Base-by-base conservation (phyloP, 2,888 invertebrate genomes). In the Magallana nippona region DNA sequence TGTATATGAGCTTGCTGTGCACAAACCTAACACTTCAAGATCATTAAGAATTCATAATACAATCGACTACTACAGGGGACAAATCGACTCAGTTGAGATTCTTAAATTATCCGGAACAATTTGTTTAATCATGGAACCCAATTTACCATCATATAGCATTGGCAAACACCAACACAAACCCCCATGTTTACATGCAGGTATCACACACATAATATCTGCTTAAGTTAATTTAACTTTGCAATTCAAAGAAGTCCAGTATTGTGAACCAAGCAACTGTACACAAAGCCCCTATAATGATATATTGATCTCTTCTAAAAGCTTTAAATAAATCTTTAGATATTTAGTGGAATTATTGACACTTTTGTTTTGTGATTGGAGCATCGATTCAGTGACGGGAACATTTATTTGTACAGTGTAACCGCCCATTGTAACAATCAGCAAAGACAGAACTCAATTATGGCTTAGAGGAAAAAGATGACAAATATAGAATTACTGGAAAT, bases 271-370 rank as follows among this genome's bases (percentile, higher is more conserved):
- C 13, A 22, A 71, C 22, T 27, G 27, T 15, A 71, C 71, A 71
- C 15, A 71, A 63, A 15, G 15, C 71, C 71, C 71, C 27, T 15
- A 22, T 27, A 27, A 71, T 71, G 15, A 27, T 27, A 71, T 71
- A 71, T 71, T 27, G 71, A 71, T 71, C 71, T 13, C 27, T 71
- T 1, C 15, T 10, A 27, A 71, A 71, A 27, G 71, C 27, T 22
- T 71, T 71, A 71, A 71, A 71, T 71, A 71, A 71, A 71, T 71
- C 71, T 71, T 71, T 71, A 71, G 22, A 71, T 71, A 71, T 71
- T 71, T 71, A 22, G 22, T 71, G 71, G 32, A 71, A 71, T 71
- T 71, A 71, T 71, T 71, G 71, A 71, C 71, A 71, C 27, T 71
- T 71, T 71, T 71, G 11, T 71, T 71, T 71, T n/a, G 22, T 71